These are phyloP conservation scores for Disparrhopalites patrizii DNA, from an alignment of 2,888 invertebrate genomes.

Conservation along the genomic window DNA sequence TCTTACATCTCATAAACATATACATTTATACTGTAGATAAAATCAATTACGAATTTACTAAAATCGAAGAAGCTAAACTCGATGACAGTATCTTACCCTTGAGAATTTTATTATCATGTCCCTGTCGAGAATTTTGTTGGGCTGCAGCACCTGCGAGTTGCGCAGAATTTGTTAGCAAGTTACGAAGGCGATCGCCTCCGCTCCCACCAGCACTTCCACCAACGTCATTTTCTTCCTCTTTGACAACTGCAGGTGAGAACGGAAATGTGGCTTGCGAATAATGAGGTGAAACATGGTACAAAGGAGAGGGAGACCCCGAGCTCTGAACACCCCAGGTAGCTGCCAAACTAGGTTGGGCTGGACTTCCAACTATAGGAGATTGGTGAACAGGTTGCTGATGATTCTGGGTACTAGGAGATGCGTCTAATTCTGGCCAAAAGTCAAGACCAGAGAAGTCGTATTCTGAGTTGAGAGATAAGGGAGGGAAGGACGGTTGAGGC, in stretches of 20 bases:
- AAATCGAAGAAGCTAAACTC: background rate
- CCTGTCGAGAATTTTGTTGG: slow-evolving; percentile 22
- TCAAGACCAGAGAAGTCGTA: slow-evolving; percentile 33
- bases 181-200: slow-evolving; percentile 55
- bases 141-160: slow-evolving; percentile 13
- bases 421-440: slow-evolving; percentile 37
- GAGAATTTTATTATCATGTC: slow-evolving; percentile 49
- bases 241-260: slow-evolving; percentile 24
- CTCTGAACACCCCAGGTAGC: slow-evolving; percentile 37
- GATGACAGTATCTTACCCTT: slow-evolving; percentile 45
- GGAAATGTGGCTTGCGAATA: slow-evolving; percentile 22
- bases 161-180: slow-evolving; percentile 56
- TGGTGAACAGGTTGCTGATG: slow-evolving; percentile 19
- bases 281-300: slow-evolving; percentile 26
- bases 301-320: slow-evolving; percentile 29
- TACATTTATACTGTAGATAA: background rate
- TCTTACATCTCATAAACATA: background rate
- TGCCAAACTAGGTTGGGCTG: slow-evolving; percentile 38
- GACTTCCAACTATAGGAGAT: slow-evolving; percentile 29
- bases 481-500: slow-evolving; percentile 47
- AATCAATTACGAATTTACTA: background rate
- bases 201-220: slow-evolving; percentile 13
- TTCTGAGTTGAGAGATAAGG: slow-evolving; percentile 35
- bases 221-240: slow-evolving; percentile 13
- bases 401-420: slow-evolving; percentile 26